These are phyloP conservation scores for Vimba vimba DNA, from an alignment of 2,113 vertebrate genomes.

Conservation along the genomic window DNA sequence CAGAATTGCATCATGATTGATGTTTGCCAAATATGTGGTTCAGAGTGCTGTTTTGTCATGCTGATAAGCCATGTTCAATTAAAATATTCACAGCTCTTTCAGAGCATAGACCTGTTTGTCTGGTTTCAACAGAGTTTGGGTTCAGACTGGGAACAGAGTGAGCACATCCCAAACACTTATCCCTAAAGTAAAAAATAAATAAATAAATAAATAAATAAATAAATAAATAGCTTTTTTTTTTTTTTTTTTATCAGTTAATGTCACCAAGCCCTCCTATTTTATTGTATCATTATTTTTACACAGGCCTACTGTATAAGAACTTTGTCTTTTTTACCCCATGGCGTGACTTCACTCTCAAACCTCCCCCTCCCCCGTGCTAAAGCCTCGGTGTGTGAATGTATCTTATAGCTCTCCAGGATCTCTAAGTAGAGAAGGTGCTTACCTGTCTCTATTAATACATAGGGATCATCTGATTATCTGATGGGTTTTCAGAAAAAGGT, in stretches of 20 bases:
- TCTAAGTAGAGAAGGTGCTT: constrained; percentile 73
- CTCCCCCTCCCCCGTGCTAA: constrained; percentile 13
- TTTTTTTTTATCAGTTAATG: too few species aligned
- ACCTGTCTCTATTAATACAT: constrained; percentile 73
- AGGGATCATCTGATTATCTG: constrained; percentile 70
- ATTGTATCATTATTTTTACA: not conserved
- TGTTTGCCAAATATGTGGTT: not conserved
- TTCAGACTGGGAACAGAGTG: not conserved
- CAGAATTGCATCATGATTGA: not conserved
- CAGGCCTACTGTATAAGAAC: not conserved
- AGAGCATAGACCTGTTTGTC: not conserved
- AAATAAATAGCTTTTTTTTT: too few species aligned
- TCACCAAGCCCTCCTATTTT: not conserved
- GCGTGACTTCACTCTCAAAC: not conserved
- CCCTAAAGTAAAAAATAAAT: too few species aligned
- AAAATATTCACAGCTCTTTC: not conserved
- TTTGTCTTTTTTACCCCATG: not conserved
- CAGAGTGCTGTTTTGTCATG: not conserved
- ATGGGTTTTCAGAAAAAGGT: constrained; percentile 67
- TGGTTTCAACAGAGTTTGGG: constrained; percentile 1
- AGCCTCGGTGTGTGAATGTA: constrained; percentile 45
- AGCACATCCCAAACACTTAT: not conserved
- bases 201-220: too few species aligned
- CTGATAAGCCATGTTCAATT: not conserved
- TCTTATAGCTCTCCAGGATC: constrained; percentile 64